phyloP scores from a whole-genome alignment of 2,797 vertebrate genomes.

The Ctenopoma kingsleyae region DNA sequence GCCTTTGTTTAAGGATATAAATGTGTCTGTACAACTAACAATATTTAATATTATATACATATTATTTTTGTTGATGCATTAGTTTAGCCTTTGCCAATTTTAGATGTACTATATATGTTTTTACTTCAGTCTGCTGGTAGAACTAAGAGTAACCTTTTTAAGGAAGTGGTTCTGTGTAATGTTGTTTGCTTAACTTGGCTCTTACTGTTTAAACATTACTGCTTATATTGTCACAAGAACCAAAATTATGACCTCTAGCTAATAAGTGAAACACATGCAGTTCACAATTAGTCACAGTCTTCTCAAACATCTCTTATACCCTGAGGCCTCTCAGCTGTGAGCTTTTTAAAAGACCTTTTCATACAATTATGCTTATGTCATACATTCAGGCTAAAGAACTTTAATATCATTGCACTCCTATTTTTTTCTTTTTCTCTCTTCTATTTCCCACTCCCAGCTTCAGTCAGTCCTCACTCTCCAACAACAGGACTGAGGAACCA shows the following conservation, averaged over 20 bases:
- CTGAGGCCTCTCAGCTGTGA: conserved; percentile 23
- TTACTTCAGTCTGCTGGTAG: background rate
- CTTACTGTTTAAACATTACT: conserved; percentile 4
- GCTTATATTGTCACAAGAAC: conserved; percentile 27
- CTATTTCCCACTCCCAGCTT: conserved; percentile 68
- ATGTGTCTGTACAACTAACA: too few species aligned
- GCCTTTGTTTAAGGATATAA: background rate
- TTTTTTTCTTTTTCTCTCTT: background rate
- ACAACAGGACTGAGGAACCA: conserved; percentile 90
- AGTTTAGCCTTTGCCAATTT: background rate
- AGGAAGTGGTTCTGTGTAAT: background rate
- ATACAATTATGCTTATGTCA: conserved; percentile 38
- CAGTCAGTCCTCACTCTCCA: conserved; percentile 88
- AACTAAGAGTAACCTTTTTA: background rate
- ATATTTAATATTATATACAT: background rate
- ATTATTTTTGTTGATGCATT: background rate
- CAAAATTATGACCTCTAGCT: conserved; percentile 29
- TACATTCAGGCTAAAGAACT: background rate
- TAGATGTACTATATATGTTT: background rate
- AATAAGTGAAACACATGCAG: conserved; percentile 17
- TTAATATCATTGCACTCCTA: background rate
- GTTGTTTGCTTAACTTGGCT: background rate
- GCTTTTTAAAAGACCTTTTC: conserved; percentile 57
- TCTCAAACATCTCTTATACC: conserved; percentile 19
- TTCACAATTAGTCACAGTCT: conserved; percentile 36